Conservation (phyloP, 2,113 vertebrate species). For the Panthera tigris region DNA sequence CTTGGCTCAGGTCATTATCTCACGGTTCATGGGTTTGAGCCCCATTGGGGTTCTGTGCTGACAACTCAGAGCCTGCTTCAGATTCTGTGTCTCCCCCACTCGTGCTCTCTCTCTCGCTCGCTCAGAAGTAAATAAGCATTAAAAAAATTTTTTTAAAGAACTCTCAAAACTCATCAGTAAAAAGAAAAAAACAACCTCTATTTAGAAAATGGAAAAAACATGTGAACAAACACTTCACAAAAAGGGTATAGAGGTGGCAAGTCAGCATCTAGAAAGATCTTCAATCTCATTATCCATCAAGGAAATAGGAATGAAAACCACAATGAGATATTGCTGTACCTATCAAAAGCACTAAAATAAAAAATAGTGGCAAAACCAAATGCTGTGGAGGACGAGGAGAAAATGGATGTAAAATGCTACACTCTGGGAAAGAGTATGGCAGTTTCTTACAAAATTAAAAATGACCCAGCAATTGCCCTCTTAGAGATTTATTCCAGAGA, state of each 20-base stretch:
- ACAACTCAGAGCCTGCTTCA: too few species aligned
- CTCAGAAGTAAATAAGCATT: too few species aligned
- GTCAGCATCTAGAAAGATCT: background rate
- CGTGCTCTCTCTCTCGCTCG: too few species aligned
- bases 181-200: background rate
- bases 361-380: background rate
- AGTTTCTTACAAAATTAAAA: background rate
- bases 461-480: background rate
- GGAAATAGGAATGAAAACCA: background rate
- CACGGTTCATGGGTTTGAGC: too few species aligned
- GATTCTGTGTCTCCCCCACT: too few species aligned
- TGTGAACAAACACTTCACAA: background rate
- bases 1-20: too few species aligned
- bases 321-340: background rate
- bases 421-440: background rate
- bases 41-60: too few species aligned
- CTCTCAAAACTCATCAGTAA: background rate
- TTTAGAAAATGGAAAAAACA: conserved; percentile 25
- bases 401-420: background rate
- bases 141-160: background rate
- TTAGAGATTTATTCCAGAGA: background rate
- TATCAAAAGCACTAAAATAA: background rate
- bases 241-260: background rate
- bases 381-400: background rate
- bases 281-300: background rate